A percentile compares a stretch with the other conserved stretches of the same genome.
Conservation (phyloP, 2,888 invertebrate species). For the Tortrix viridana region DNA sequence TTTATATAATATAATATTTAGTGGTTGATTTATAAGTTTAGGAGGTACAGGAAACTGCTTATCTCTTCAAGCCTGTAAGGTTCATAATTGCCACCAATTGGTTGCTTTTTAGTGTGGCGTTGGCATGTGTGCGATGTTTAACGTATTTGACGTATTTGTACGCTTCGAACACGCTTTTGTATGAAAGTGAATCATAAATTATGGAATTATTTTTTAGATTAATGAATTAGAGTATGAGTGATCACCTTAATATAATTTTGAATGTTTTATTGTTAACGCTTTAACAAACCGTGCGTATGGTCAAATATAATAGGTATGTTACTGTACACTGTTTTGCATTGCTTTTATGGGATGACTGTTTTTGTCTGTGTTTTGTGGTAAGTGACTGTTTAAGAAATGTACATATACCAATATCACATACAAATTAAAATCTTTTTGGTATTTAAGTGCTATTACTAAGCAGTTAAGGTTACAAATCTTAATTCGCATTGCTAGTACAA, state of each 20-base stretch:
- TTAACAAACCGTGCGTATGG: constrained; percentile 15
- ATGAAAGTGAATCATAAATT: constrained; percentile 1
- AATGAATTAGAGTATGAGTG: constrained; percentile 26
- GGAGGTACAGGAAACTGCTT: too few relatives aligned
- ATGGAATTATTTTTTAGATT: constrained; percentile 21
- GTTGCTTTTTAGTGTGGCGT: neutral
- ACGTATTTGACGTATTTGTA: too few relatives aligned
- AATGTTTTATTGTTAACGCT: constrained; percentile 19
- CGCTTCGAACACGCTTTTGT: neutral
- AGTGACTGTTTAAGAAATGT: constrained; percentile 22
- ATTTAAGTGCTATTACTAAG: neutral
- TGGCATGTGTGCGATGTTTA: neutral
- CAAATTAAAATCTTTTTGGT: neutral
- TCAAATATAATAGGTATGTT: constrained; percentile 19
- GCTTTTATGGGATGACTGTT: constrained; percentile 21
- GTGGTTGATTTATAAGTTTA: too few relatives aligned
- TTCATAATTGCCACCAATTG: too few relatives aligned
- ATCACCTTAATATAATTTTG: constrained; percentile 27
- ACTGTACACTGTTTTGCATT: constrained; percentile 23
- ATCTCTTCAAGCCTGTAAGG: too few relatives aligned
- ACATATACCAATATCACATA: neutral
- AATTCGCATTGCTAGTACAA: constrained; percentile 32
- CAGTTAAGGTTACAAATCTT: constrained; percentile 5
- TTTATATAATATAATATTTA: too few relatives aligned
- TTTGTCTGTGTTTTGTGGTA: constrained; percentile 20